Conservation (phyloP, 1,140 invertebrate species). For the Lasioglossum albipes region DNA sequence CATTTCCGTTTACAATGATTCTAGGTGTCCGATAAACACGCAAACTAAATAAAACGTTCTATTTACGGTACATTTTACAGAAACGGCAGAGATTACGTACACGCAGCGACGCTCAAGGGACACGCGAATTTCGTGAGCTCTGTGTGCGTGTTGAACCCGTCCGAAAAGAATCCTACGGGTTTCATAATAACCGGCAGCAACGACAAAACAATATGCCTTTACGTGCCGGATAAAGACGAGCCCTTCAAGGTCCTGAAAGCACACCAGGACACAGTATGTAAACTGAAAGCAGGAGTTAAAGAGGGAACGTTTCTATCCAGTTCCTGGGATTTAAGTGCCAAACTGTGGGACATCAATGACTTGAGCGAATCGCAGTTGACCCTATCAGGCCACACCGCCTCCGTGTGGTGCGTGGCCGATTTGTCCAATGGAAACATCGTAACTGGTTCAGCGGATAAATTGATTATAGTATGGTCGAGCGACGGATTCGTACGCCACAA, state of each 20-base stretch:
- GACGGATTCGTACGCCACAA: slow-evolving; percentile 80
- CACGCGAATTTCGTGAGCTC: slow-evolving; percentile 93
- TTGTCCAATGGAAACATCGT: slow-evolving; percentile 83
- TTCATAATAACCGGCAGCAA: slow-evolving; percentile 93
- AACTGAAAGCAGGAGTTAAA: slow-evolving; percentile 82
- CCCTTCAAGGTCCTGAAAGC: slow-evolving; percentile 86
- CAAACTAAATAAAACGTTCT: neutral
- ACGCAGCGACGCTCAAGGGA: slow-evolving; percentile 86
- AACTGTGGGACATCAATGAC: slow-evolving; percentile 86
- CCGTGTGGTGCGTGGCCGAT: slow-evolving; percentile 93
- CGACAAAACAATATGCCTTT: slow-evolving; percentile 91
- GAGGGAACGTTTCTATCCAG: slow-evolving; percentile 85
- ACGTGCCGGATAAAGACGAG: slow-evolving; percentile 82
- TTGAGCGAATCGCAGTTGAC: slow-evolving; percentile 80
- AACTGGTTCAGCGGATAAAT: slow-evolving; percentile 95
- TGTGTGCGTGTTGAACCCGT: slow-evolving; percentile 87
- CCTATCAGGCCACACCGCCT: slow-evolving; percentile 89
- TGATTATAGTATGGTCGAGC: slow-evolving; percentile 90
- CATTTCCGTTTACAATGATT: neutral
- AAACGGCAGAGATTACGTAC: slow-evolving; percentile 81
- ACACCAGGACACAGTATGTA: slow-evolving; percentile 90
- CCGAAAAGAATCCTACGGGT: slow-evolving; percentile 85
- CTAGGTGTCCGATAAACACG: neutral
- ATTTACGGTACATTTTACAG: slow-evolving; percentile 70
- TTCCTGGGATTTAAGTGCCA: slow-evolving; percentile 94